phyloP scores from a whole-genome alignment of 1,140 invertebrate genomes.

The Drosophila nigrodunni region DNA sequence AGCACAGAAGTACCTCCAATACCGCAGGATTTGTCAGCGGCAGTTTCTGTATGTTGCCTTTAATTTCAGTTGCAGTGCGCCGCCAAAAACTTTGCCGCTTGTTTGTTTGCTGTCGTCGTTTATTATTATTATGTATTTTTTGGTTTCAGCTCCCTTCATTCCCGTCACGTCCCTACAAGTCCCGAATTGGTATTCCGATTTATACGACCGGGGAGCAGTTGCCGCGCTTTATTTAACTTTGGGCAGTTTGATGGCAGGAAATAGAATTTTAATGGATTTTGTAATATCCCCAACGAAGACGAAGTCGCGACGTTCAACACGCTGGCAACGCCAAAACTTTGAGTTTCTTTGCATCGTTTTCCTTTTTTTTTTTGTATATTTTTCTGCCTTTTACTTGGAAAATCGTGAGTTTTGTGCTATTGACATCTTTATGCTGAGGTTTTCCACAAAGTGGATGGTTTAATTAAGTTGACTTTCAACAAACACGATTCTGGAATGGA shows the following conservation, averaged over 20 bases:
- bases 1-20: not conserved
- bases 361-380: conserved; percentile 28
- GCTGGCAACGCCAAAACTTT: conserved; percentile 54
- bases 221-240: conserved; percentile 80
- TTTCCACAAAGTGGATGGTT: conserved; percentile 49
- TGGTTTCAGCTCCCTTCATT: conserved; percentile 31
- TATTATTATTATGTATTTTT: conserved; percentile 79
- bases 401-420: conserved; percentile 38
- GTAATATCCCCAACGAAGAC: conserved; percentile 66
- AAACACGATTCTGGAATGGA: not conserved
- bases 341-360: conserved; percentile 41
- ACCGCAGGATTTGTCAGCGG: conserved; percentile 44
- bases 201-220: conserved; percentile 43
- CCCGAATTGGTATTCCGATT: conserved; percentile 31
- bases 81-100: conserved; percentile 70
- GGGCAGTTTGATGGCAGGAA: conserved; percentile 82
- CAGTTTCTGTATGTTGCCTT: conserved; percentile 42
- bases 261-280: conserved; percentile 83
- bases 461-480: conserved; percentile 56
- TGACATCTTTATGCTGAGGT: conserved; percentile 42
- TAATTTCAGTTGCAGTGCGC: conserved; percentile 43
- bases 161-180: not conserved
- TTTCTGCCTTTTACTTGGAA: conserved; percentile 32
- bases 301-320: conserved; percentile 6
- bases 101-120: conserved; percentile 77